Conservation (phyloP, 2,888 invertebrate species). For the Callimorpha dominula region DNA sequence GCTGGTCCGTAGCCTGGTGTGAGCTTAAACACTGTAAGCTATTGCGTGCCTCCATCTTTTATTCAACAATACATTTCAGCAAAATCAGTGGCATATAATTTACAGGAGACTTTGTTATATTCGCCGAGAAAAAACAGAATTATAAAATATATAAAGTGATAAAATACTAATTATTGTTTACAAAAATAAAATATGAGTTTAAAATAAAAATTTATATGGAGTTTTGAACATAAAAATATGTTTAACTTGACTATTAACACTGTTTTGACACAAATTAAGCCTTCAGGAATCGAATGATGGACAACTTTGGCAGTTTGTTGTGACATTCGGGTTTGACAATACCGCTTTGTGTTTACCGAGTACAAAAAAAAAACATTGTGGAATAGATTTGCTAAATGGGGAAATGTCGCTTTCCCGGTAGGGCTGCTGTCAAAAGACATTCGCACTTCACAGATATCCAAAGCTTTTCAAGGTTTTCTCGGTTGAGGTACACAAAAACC, state of each 20-base stretch:
- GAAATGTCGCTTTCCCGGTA: background rate
- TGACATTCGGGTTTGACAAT: background rate
- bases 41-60: slow-evolving; percentile 27
- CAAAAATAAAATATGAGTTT: too few species aligned
- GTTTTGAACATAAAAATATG: slow-evolving; percentile 5
- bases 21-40: slow-evolving; percentile 25
- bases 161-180: too few species aligned
- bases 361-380: background rate
- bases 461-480: too few species aligned
- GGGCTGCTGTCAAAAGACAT: background rate
- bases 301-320: slow-evolving; percentile 18
- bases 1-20: slow-evolving; percentile 18
- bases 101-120: slow-evolving; percentile 16
- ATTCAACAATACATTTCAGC: slow-evolving; percentile 25
- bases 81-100: slow-evolving; percentile 21
- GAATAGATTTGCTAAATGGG: background rate
- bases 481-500: too few species aligned
- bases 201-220: background rate
- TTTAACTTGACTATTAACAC: slow-evolving; percentile 30
- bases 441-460: background rate
- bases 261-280: slow-evolving; percentile 26
- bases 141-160: too few species aligned
- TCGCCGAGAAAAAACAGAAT: background rate
- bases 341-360: background rate
- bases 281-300: slow-evolving; percentile 34